Base-by-base conservation (phyloP, 1,140 invertebrate species). In the Brachionus paranguensis region DNA sequence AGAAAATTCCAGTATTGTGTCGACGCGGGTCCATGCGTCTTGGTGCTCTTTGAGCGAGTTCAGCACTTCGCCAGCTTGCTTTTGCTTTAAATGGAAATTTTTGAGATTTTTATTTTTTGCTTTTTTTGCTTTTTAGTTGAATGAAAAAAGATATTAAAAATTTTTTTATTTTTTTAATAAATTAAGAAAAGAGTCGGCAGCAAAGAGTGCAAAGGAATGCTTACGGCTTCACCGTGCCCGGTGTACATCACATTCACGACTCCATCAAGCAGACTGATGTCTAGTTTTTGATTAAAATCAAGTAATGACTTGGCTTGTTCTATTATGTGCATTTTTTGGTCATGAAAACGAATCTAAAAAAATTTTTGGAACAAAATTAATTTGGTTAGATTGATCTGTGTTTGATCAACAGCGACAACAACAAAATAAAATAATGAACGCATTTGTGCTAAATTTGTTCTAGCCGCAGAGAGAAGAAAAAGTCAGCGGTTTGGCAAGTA, bases 21-120 rank as follows among this genome's bases (percentile, higher is more conserved):
- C 97, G 83, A 99, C 98, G 86, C 96, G 91, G 68, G 96, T 99
- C 97, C 97, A 99, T 29, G 97, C 95, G 92, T 99, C 96, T 45
- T 96, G 96, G 91, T 99, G 96, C 91, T 99, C 96, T 90, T 98
- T 98, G 33, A 99, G 14, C 7, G 64, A 7, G 33, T 74, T 84
- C n/a, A 84, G 20, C 5, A 84, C 20, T 60, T 84, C 68, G 27
- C 70, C 68, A 27, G 83, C 83, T 76, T 84, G 65, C 41, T 72
- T 74, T 76, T 84, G 83, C 65, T 84, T 37, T 1, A 41, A 41
- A n/a, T n/a, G 12, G 47, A 79, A 29, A 33, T 37, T 37, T 37
- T 37, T 29, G 43, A 43, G 43, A 24, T 83, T 41, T 37, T 64
- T 37, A 37, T 33, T 41, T 4, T 12, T 33, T 68, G 29, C 29